Base-by-base conservation (phyloP, 2,888 invertebrate species). In the Macaria notata region DNA sequence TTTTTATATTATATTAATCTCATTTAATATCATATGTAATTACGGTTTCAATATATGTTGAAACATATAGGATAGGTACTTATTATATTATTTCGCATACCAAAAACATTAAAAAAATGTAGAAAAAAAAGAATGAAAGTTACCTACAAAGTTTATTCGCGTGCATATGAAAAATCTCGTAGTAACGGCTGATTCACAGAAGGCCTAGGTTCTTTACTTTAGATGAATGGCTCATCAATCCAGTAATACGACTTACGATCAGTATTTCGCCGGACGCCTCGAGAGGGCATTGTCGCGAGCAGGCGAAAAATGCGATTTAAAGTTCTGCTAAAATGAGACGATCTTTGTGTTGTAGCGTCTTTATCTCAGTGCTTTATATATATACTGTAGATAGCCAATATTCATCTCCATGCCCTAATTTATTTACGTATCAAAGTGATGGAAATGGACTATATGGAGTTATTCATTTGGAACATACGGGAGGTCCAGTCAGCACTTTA, bases 391-490 rank as follows among this genome's bases (percentile, higher is more conserved):
- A 63, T 54, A 70, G 77, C 39, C 81, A 83, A 55, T 72, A 72
- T 59, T 61, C 69, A 3, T 83, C 86, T 1, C 87, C 87, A 0
- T 88, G 88, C 48, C 86, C 87, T 4, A 69, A 74, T 31, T 62
- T 78, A 48, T 88, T 88, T 74, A 74, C 79, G 9, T 88, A 83
- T 57, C 74, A 70, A 54, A 70, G 61, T 65, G 81, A 87, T 59
- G 76, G 76, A 1, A 66, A 56, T 5, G 68, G 74, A 38, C 63
- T 82, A 33, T 76, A 78, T 54, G 88, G 88, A 4, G 59, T 73
- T 45, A 77, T 88, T 30, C 69, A 66, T 9, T 61, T 87, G 36
- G 73, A 64, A 50, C 73, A 80, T 3, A 67, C 60, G 39, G 76
- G 75, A 31, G 72, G 72, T n/a, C 66, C 70, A 45, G 78, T 81